Evolutionary conservation across 2,888 invertebrate species (phyloP), one percentile per base, ranked within the genome.

Genomic region (Aphelenchoides bicaudatus): DNA sequence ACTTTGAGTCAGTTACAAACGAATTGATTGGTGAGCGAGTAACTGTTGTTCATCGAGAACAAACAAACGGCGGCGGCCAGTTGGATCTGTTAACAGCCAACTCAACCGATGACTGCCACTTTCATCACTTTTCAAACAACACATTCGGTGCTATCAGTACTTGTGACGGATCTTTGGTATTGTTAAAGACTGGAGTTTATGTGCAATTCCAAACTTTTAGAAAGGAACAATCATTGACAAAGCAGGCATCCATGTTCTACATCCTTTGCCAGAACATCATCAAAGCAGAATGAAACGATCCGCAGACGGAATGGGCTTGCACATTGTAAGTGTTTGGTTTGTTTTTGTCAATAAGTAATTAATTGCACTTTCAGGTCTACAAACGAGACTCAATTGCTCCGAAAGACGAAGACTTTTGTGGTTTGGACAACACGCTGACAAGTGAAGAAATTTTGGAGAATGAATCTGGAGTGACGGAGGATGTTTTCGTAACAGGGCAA

Each of bases 401-500:
- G 3, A 21, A 2, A 25, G 34, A 56, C 13, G 66, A 66, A 29
- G 77, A 78, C 57, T 77, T 78, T 61, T 77, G 77, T 55, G 78
- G 78, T 19, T 59, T 77, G 29, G 77, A 77, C 34, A 71, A 66
- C 39, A 71, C 73, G 5, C 70, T 77, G 38, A 75, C 73, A 2
- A 73, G 71, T 50, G 75, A 77, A 34, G 70, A 75, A 38, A 53
- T 77, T 37, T 48, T 73, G 25, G 77, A 77, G 56, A 75, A 74
- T 59, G 77, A 77, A 39, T 68, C 70, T n/a, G 78, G 75, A 27
- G 70, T 77, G 43, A 54, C 50, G 29, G 74, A 77, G 57, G 77
- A 77, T 50, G 77, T 76, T 6, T 78, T 74, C 43, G 75, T 77
- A 31, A 69, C 72, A 2, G 77, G 77, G 19, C 68, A 78, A 39